These are phyloP conservation scores for Clytia hemisphaerica DNA, from an alignment of 30 jellyfish, hydroid and myxozoan genomes.

Conservation along the genomic window DNA sequence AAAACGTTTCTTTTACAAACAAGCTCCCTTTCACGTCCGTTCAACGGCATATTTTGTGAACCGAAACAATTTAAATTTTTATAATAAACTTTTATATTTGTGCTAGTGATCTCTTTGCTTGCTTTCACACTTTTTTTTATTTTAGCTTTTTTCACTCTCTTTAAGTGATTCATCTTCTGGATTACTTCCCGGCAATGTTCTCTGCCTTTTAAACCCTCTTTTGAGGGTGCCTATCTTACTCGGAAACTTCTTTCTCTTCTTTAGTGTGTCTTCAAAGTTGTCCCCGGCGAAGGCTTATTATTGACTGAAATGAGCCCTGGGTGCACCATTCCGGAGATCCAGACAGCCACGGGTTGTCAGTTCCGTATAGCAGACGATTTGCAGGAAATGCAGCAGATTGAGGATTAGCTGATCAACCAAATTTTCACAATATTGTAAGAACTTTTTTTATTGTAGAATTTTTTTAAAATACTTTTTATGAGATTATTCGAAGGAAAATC, in stretches of 20 bases:
- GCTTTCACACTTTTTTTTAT: neutral
- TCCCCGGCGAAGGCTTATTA: constrained; percentile 68
- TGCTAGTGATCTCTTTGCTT: too few species aligned
- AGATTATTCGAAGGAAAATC: too few species aligned
- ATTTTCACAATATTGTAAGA: too few species aligned
- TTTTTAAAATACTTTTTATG: too few species aligned
- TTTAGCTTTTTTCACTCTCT: neutral
- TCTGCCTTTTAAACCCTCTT: neutral
- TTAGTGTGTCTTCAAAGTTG: constrained; percentile 78
- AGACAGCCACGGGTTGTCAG: constrained; percentile 77
- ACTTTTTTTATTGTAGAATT: too few species aligned
- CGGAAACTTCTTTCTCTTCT: neutral
- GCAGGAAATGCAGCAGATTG: constrained; percentile 56
- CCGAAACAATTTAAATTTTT: too few species aligned
- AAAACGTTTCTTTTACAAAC: too few species aligned
- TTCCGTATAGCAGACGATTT: constrained; percentile 55
- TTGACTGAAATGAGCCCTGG: constrained; percentile 87
- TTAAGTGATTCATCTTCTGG: neutral
- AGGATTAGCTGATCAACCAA: too few species aligned
- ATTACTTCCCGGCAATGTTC: neutral
- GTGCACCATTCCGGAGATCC: constrained; percentile 73
- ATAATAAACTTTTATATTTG: too few species aligned
- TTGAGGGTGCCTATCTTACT: neutral
- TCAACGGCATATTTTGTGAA: neutral
- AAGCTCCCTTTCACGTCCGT: neutral